Evolutionary conservation across 2,797 vertebrate genomes (phyloP).

Genomic region (Pseudochromis fuscus): DNA sequence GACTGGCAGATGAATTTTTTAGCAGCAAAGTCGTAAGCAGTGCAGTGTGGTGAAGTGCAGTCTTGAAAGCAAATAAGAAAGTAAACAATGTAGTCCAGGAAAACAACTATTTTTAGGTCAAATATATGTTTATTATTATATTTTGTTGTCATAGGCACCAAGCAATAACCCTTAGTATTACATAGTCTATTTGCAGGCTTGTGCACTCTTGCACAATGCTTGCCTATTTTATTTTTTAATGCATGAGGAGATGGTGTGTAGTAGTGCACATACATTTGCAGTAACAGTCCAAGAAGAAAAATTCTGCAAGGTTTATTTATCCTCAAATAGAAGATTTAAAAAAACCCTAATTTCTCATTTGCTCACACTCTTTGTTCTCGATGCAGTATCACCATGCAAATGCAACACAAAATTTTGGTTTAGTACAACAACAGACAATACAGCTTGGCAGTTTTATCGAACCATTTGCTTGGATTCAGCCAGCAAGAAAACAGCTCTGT

Average conservation of each 20-base stretch:
- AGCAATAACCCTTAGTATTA: background rate
- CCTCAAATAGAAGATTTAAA: background rate
- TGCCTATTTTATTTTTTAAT: too few relatives aligned
- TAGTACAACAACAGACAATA: background rate
- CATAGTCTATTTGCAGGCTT: background rate
- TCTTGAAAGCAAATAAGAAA: constrained; percentile 7
- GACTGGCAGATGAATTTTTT: constrained; percentile 71
- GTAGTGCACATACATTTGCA: background rate
- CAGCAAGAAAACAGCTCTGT: constrained; percentile 28
- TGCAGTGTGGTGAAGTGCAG: background rate
- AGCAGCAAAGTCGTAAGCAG: constrained; percentile 27
- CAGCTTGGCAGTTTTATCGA: background rate
- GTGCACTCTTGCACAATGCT: background rate
- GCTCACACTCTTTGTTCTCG: background rate
- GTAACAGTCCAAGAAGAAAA: background rate
- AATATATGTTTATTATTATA: background rate
- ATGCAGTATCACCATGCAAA: background rate
- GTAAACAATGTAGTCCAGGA: background rate
- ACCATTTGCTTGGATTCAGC: constrained; percentile 27
- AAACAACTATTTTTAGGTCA: background rate
- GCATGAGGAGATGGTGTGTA: background rate
- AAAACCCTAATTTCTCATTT: too few relatives aligned
- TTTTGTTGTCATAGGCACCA: background rate
- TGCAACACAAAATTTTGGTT: background rate
- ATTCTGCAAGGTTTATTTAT: constrained; percentile 3